Evolutionary conservation across 2,113 vertebrate species (phyloP).

Genomic region (Oreochromis spilurus): DNA sequence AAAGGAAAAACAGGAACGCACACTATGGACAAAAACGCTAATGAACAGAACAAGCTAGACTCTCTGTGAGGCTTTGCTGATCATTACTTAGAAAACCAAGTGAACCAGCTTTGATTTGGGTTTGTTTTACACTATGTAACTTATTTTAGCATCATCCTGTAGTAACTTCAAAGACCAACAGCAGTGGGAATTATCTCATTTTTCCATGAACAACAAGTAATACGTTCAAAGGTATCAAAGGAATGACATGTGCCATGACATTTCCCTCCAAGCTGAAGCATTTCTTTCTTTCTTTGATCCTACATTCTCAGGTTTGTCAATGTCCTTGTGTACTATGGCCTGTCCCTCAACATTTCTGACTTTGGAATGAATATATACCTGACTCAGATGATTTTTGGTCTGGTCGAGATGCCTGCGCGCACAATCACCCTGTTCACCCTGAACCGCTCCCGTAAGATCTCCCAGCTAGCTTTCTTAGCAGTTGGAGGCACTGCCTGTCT

Average conservation of each 20-base stretch:
- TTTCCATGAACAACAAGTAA: neutral
- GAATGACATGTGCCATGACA: neutral
- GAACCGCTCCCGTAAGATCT: conserved; percentile 55
- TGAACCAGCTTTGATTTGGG: neutral
- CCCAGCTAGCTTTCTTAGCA: conserved; percentile 59
- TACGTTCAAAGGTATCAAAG: neutral
- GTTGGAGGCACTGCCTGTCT: conserved; percentile 65
- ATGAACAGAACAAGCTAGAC: neutral
- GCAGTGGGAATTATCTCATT: neutral
- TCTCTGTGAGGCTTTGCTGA: neutral
- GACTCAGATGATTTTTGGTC: conserved; percentile 73
- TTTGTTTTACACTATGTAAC: neutral
- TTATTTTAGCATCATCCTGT: neutral
- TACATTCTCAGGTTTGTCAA: conserved; percentile 63
- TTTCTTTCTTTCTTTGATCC: neutral
- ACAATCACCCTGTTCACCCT: conserved; percentile 68
- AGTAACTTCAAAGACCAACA: neutral
- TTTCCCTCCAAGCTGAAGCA: neutral
- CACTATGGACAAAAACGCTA: neutral
- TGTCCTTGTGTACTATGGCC: conserved; percentile 77
- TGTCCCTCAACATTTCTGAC: conserved; percentile 66
- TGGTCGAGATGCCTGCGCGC: conserved; percentile 75
- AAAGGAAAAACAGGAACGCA: neutral
- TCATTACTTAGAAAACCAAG: neutral
- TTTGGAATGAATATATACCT: conserved; percentile 78